These are phyloP conservation scores for Pachyuromys duprasi DNA, from an alignment of 2,797 vertebrate species.

Conservation along the genomic window DNA sequence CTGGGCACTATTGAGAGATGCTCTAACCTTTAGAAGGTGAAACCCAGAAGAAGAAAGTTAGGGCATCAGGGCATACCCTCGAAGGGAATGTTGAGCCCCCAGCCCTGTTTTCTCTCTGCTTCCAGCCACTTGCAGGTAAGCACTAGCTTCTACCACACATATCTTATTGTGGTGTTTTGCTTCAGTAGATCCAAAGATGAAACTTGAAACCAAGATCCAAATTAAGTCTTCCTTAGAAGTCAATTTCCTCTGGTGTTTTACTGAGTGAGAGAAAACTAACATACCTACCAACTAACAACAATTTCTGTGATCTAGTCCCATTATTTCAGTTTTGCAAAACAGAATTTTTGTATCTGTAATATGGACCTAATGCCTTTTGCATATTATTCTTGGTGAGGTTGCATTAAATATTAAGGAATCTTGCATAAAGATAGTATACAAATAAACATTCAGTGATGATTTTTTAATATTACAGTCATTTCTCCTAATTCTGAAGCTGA, in stretches of 20 bases:
- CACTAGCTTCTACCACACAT: too few species aligned
- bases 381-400: slow-evolving; percentile 4
- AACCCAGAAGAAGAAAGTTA: background rate
- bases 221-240: background rate
- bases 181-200: background rate
- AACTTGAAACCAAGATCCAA: background rate
- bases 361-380: background rate
- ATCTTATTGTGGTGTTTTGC: background rate
- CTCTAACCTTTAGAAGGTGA: background rate
- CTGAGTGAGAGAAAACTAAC: background rate
- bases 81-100: too few species aligned
- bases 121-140: too few species aligned
- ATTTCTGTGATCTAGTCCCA: background rate
- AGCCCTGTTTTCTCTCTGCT: background rate
- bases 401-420: slow-evolving; percentile 22
- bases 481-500: background rate
- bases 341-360: background rate
- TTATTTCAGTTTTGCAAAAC: background rate
- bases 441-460: background rate
- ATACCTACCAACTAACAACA: background rate
- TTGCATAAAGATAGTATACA: background rate
- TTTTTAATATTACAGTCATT: background rate
- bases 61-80: background rate
- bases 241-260: background rate
- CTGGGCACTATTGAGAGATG: background rate